phyloP scores from a whole-genome alignment of 2,888 invertebrate genomes.

The Amaurobius ferox region DNA sequence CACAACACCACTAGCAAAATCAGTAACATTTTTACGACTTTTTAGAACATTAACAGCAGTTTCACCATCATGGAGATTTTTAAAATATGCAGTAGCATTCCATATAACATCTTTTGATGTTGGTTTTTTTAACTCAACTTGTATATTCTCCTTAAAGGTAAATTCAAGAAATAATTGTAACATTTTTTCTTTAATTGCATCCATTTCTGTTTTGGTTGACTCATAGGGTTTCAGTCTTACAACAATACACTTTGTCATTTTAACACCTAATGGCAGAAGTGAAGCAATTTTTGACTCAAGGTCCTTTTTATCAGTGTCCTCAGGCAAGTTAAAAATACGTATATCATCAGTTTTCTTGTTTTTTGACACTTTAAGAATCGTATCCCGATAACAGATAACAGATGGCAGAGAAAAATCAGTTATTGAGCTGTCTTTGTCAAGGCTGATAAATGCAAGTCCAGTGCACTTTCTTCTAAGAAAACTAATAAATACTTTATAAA shows the following conservation, averaged over 20 bases:
- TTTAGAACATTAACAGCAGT: slow-evolving; percentile 41
- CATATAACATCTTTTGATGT: slow-evolving; percentile 38
- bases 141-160: slow-evolving; percentile 28
- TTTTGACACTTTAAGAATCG: background rate
- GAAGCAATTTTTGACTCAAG: slow-evolving; percentile 15
- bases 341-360: slow-evolving; percentile 48
- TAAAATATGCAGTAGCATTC: slow-evolving; percentile 50
- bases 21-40: slow-evolving; percentile 8
- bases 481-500: slow-evolving; percentile 29
- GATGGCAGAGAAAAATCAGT: background rate
- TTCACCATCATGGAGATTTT: slow-evolving; percentile 53
- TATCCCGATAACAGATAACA: background rate
- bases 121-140: slow-evolving; percentile 42
- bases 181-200: slow-evolving; percentile 20
- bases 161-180: slow-evolving; percentile 34
- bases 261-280: background rate
- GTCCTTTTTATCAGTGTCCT: slow-evolving; percentile 11
- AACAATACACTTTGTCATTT: slow-evolving; percentile 34
- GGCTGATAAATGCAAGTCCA: slow-evolving; percentile 47
- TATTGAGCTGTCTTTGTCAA: background rate
- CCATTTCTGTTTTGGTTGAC: slow-evolving; percentile 15
- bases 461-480: slow-evolving; percentile 50
- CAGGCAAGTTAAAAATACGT: slow-evolving; percentile 26
- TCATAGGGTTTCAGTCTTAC: slow-evolving; percentile 20
- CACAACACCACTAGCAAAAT: background rate